phyloP scores from a whole-genome alignment of 2,888 invertebrate genomes.

The Platycheirus rosarum region DNA sequence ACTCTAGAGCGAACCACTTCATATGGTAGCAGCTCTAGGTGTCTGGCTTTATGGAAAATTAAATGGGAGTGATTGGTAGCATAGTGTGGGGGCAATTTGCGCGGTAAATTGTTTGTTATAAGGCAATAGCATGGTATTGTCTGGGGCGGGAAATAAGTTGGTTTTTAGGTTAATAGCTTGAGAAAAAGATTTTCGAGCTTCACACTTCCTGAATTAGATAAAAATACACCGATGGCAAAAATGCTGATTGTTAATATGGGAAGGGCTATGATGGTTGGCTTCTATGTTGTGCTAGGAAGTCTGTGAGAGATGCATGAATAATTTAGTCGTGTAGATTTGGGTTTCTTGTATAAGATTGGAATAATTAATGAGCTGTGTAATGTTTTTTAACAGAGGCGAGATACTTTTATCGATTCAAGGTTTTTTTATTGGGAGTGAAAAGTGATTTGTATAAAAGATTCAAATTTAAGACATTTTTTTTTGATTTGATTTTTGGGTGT shows the following conservation, averaged over 20 bases:
- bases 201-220: constrained; percentile 60
- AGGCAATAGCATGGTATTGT: constrained; percentile 42
- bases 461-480: too few relatives aligned
- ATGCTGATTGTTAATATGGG: not conserved
- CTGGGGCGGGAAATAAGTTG: constrained; percentile 29
- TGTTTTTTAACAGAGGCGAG: too few relatives aligned
- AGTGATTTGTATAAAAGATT: too few relatives aligned
- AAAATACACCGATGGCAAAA: constrained; percentile 1
- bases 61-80: constrained; percentile 49
- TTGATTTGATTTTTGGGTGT: too few relatives aligned
- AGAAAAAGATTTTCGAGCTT: constrained; percentile 52
- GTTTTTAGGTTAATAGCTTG: constrained; percentile 70
- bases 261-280: constrained; percentile 1
- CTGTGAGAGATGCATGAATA: too few relatives aligned
- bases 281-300: too few relatives aligned
- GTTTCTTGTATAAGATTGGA: not conserved
- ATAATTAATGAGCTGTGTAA: not conserved
- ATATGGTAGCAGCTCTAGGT: constrained; percentile 3
- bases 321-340: too few relatives aligned
- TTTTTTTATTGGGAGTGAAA: too few relatives aligned
- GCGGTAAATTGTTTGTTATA: constrained; percentile 46
- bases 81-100: constrained; percentile 63
- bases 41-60: constrained; percentile 35
- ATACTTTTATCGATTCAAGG: too few relatives aligned
- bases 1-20: not conserved